phyloP scores from a whole-genome alignment of 1,140 invertebrate species.

The Tigriopus japonicus region DNA sequence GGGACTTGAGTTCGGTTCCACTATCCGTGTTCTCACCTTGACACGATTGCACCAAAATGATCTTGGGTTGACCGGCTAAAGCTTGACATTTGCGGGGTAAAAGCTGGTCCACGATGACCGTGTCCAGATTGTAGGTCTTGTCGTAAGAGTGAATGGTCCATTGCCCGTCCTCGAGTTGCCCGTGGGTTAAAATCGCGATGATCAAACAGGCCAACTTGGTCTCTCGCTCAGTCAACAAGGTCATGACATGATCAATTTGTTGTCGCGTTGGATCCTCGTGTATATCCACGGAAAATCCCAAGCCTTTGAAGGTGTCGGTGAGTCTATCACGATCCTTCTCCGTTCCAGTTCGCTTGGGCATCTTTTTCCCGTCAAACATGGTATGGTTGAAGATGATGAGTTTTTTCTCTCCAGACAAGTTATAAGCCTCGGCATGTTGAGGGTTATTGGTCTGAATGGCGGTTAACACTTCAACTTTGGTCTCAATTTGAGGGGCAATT shows the following conservation, averaged over 20 bases:
- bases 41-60: slow-evolving; percentile 10
- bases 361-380: neutral
- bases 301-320: neutral
- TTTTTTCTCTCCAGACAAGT: neutral
- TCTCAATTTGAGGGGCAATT: no score
- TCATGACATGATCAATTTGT: slow-evolving; percentile 1
- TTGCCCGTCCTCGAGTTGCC: neutral
- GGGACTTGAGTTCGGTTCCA: neutral
- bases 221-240: neutral
- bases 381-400: neutral
- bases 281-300: neutral
- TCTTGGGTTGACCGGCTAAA: slow-evolving; percentile 7
- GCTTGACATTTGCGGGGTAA: neutral
- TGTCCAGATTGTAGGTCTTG: slow-evolving; percentile 2
- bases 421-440: neutral
- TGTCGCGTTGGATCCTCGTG: neutral
- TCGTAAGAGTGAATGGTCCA: slow-evolving; percentile 2
- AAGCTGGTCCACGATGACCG: neutral
- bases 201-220: neutral
- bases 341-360: neutral
- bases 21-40: slow-evolving; percentile 4
- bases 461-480: no score
- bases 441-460: no score
- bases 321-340: neutral
- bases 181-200: slow-evolving; percentile 4